phyloP scores from a whole-genome alignment of 2,888 invertebrate genomes.

The Mythimna ferrago region DNA sequence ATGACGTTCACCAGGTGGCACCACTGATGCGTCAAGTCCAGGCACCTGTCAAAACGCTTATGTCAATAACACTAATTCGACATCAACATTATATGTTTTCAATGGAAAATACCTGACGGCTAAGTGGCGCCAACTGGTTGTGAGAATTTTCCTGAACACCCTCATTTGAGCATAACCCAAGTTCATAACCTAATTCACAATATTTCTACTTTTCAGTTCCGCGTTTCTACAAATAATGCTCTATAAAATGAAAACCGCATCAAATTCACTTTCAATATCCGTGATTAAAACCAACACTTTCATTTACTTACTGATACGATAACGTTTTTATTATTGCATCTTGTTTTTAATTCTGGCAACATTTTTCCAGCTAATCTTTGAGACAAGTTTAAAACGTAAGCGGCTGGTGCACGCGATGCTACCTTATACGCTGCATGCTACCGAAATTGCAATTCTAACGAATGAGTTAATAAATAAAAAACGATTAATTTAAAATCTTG shows the following conservation, averaged over 20 bases:
- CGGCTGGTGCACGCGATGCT: slow-evolving; percentile 28
- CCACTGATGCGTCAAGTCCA: too few species aligned
- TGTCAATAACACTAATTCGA: too few species aligned
- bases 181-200: neutral
- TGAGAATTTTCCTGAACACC: too few species aligned
- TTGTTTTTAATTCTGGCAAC: slow-evolving; percentile 6
- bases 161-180: neutral
- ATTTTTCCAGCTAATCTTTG: slow-evolving; percentile 13
- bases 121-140: too few species aligned
- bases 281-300: slow-evolving; percentile 10
- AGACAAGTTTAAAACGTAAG: slow-evolving; percentile 30
- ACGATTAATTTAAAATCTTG: slow-evolving; percentile 25
- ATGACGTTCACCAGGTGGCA: too few species aligned
- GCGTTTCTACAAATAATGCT: slow-evolving; percentile 10
- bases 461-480: slow-evolving; percentile 22
- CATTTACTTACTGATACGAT: slow-evolving; percentile 5
- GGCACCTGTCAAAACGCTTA: too few species aligned
- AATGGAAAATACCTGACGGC: too few species aligned
- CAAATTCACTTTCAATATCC: slow-evolving; percentile 35
- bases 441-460: slow-evolving; percentile 23
- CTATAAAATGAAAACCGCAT: slow-evolving; percentile 21
- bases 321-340: slow-evolving; percentile 3
- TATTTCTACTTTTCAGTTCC: neutral
- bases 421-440: slow-evolving; percentile 29
- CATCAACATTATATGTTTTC: too few species aligned